phyloP scores from a whole-genome alignment of 2,888 invertebrate species.

The Epinotia ramella region DNA sequence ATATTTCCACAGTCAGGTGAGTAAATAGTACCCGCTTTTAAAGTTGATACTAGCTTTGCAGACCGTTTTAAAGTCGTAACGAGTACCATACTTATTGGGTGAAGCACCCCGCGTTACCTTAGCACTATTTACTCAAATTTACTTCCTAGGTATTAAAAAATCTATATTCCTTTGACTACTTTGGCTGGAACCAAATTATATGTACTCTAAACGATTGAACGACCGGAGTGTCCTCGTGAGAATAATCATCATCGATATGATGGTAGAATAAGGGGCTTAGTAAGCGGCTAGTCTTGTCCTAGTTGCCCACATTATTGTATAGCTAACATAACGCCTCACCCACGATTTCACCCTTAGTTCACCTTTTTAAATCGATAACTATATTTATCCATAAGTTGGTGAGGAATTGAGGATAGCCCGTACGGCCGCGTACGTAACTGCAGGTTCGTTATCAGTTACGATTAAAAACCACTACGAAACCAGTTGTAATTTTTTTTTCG shows the following conservation, averaged over 20 bases:
- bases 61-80: not conserved
- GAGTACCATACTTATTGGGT: not conserved
- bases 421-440: too few relatives aligned
- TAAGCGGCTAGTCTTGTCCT: not conserved
- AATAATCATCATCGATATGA: not conserved
- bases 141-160: constrained; percentile 8
- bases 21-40: not conserved
- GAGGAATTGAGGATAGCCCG: not conserved
- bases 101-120: constrained; percentile 18
- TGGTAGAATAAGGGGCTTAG: not conserved
- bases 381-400: not conserved
- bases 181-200: constrained; percentile 10
- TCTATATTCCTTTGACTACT: constrained; percentile 23
- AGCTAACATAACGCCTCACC: too few relatives aligned
- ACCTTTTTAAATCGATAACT: not conserved
- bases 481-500: too few relatives aligned
- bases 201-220: not conserved
- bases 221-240: not conserved
- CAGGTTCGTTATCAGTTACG: too few relatives aligned
- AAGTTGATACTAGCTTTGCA: not conserved
- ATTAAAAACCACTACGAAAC: too few relatives aligned
- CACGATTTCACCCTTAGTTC: not conserved
- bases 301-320: not conserved
- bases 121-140: constrained; percentile 15
- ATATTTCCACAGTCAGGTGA: not conserved